These are phyloP conservation scores for Trachelipus rathkii DNA, from an alignment of 1,140 invertebrate genomes.

Conservation along the genomic window DNA sequence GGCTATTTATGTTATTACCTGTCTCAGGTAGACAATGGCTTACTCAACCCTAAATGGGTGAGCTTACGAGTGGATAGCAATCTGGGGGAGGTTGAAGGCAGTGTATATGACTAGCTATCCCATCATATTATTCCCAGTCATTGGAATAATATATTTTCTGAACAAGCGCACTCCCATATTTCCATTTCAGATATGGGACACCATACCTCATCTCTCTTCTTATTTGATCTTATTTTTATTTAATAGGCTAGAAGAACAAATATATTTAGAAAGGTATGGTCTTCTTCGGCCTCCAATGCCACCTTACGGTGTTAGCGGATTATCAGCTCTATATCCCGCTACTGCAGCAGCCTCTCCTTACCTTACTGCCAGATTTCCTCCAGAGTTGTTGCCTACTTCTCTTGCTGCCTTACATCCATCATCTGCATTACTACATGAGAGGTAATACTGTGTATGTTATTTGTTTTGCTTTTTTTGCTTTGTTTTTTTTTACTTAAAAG, in stretches of 20 bases:
- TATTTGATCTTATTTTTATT: slow-evolving; percentile 38
- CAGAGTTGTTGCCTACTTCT: slow-evolving; percentile 38
- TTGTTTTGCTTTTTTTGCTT: too few species aligned
- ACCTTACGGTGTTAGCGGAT: slow-evolving; percentile 44
- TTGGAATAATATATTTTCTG: too few species aligned
- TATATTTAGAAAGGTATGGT: slow-evolving; percentile 70
- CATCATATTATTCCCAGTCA: too few species aligned
- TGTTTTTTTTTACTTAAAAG: too few species aligned
- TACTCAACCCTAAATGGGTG: too few species aligned
- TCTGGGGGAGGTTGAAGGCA: too few species aligned
- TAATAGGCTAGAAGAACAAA: slow-evolving; percentile 65
- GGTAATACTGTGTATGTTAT: slow-evolving; percentile 17
- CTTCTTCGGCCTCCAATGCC: slow-evolving; percentile 61
- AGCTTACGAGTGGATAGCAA: too few species aligned
- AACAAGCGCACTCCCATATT: too few species aligned
- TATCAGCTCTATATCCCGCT: slow-evolving; percentile 36
- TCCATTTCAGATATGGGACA: too few species aligned
- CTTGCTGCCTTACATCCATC: slow-evolving; percentile 40
- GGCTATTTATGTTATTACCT: too few species aligned
- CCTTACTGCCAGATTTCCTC: slow-evolving; percentile 38
- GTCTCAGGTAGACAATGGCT: too few species aligned
- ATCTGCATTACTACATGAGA: slow-evolving; percentile 40
- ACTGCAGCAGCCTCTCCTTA: slow-evolving; percentile 31
- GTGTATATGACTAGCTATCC: too few species aligned
- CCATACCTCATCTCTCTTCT: not conserved